phyloP scores from a whole-genome alignment of 2,888 invertebrate genomes.

The Hemithea aestivaria region DNA sequence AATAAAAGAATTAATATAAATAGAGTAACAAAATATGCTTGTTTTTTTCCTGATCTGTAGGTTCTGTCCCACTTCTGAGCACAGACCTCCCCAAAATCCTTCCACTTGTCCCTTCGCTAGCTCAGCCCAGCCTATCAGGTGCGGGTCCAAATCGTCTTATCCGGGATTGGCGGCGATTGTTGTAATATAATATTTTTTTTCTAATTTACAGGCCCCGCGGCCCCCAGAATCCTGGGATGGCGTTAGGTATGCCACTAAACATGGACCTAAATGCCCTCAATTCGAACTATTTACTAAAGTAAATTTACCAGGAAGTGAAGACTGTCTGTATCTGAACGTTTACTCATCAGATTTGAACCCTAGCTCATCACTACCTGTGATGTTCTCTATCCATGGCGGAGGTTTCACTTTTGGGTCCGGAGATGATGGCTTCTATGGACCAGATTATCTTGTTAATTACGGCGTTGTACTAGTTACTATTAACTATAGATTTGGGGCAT shows the following conservation, averaged over 20 bases:
- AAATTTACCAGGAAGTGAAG: background rate
- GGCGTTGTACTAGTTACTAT: constrained; percentile 40
- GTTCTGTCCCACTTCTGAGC: too few species aligned
- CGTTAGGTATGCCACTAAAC: constrained; percentile 28
- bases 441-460: constrained; percentile 39
- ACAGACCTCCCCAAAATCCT: too few species aligned
- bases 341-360: constrained; percentile 26
- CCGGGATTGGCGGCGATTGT: too few species aligned
- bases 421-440: constrained; percentile 34
- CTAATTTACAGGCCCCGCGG: constrained; percentile 46
- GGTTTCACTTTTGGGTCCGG: constrained; percentile 38
- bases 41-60: too few species aligned
- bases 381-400: constrained; percentile 46
- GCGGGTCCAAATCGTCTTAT: too few species aligned
- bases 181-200: too few species aligned
- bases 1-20: too few species aligned
- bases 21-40: constrained; percentile 2
- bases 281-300: background rate
- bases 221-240: constrained; percentile 48
- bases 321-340: background rate
- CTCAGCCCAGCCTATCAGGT: too few species aligned
- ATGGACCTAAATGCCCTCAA: background rate
- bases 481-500: constrained; percentile 41
- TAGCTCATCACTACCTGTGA: constrained; percentile 36
- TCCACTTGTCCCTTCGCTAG: too few species aligned